These are phyloP conservation scores for Elymnias hypermnestra DNA, from an alignment of 1,140 invertebrate species.

Conservation along the genomic window DNA sequence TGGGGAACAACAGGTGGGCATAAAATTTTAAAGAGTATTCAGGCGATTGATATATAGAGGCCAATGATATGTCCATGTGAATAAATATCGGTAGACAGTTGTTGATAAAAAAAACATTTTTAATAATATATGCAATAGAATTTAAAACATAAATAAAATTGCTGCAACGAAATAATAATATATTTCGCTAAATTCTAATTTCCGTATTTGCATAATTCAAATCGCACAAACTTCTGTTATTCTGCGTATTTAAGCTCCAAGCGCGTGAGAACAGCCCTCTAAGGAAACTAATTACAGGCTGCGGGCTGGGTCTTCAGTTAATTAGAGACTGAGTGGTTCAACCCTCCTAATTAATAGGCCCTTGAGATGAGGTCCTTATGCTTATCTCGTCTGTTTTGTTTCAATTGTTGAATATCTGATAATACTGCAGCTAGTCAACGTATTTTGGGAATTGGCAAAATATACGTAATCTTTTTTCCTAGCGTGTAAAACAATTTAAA, in stretches of 20 bases:
- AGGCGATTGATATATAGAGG: no score
- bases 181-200: not conserved
- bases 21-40: no score
- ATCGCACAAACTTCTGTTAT: not conserved
- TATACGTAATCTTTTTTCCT: no score
- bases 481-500: no score
- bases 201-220: not conserved
- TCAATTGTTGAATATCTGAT: constrained; percentile 61
- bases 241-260: constrained; percentile 42
- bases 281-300: constrained; percentile 68
- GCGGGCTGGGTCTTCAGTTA: constrained; percentile 68
- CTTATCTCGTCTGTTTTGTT: constrained; percentile 60
- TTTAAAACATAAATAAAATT: no score
- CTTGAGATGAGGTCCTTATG: constrained; percentile 57
- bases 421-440: constrained; percentile 18
- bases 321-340: constrained; percentile 69
- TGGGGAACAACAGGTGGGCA: no score
- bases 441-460: no score
- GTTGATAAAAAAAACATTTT: no score
- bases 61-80: no score
- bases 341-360: constrained; percentile 72
- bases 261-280: constrained; percentile 65
- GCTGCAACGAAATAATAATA: no score
- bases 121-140: no score
- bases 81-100: no score